Evolutionary conservation across 2,888 invertebrate genomes (phyloP), one percentile per base, ranked within the genome.

Genomic region (Anarsia innoxiella): DNA sequence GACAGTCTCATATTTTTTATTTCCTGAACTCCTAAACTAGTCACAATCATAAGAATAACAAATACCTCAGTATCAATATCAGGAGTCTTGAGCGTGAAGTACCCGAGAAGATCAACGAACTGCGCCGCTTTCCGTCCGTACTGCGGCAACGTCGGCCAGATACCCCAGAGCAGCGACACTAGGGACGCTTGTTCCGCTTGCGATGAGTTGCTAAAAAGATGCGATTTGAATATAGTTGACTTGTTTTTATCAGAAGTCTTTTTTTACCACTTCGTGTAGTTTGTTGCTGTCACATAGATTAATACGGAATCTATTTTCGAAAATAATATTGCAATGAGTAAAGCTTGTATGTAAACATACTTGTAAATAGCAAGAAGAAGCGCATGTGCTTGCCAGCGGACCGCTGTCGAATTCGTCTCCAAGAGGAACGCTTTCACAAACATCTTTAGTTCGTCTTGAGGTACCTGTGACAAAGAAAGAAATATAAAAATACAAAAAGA

Each of bases 311-410:
- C n/a, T n/a, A n/a, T n/a, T n/a, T n/a, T n/a, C n/a, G n/a, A n/a
- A n/a, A n/a, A n/a, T n/a, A n/a, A n/a, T n/a, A n/a, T n/a, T n/a
- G n/a, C n/a, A n/a, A n/a, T n/a, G n/a, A n/a, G n/a, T n/a, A n/a
- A n/a, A n/a, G n/a, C n/a, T n/a, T 19, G 19, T 5, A 28, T 10
- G 2, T 9, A 23, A 10, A 68, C 87, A 82, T 67, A 90, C 89
- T 93, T 93, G 66, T 95, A 95, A 48, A 96, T 90, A 0, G 95
- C 92, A 14, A 93, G 86, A 19, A 95, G 85, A 1, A 96, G 79
- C 0, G 93, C 92, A 69, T 99, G 98, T 0, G 96, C 96, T 74
- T 97, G 97, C 97, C 97, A 97, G 41, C 99, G 91, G 8, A 97
- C 92, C 12, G 93, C 91, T 0, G 96, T 95, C 5, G 94, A 92